Evolutionary conservation across 1,140 invertebrate genomes (phyloP).

Genomic region (Nebria ingens): DNA sequence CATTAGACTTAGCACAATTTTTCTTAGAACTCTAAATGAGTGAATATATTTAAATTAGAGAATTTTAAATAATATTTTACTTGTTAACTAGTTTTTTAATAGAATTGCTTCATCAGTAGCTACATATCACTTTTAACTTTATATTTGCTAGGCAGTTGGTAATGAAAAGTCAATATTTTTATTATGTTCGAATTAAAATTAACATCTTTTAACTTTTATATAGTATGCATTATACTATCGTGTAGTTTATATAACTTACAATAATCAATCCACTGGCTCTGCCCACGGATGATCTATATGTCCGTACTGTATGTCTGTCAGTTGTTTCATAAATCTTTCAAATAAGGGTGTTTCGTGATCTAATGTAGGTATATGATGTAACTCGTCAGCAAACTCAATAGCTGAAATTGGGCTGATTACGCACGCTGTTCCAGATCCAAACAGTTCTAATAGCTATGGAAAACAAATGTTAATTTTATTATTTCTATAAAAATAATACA

Average conservation of each 20-base stretch:
- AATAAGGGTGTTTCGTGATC: slow-evolving; percentile 56
- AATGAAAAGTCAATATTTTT: not conserved
- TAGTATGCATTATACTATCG: no score
- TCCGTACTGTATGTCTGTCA: slow-evolving; percentile 82
- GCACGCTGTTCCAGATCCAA: slow-evolving; percentile 90
- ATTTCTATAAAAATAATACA: not conserved
- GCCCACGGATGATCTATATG: slow-evolving; percentile 71
- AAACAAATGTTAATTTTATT: slow-evolving; percentile 16
- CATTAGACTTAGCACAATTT: no score
- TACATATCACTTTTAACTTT: not conserved
- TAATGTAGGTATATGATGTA: slow-evolving; percentile 64
- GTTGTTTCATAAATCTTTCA: slow-evolving; percentile 55
- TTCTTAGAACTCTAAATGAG: no score
- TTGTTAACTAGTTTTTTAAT: no score
- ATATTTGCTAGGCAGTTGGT: not conserved
- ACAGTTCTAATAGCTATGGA: slow-evolving; percentile 81
- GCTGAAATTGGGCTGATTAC: slow-evolving; percentile 79
- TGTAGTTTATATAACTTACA: no score
- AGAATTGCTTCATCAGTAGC: no score
- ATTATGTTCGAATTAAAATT: no score
- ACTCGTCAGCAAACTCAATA: slow-evolving; percentile 59
- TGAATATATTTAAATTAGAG: no score
- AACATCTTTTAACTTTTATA: no score
- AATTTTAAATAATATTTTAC: no score
- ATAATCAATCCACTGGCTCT: slow-evolving; percentile 38